Evolutionary conservation across 2,113 vertebrate genomes (phyloP).

Genomic region (Gallinago media): DNA sequence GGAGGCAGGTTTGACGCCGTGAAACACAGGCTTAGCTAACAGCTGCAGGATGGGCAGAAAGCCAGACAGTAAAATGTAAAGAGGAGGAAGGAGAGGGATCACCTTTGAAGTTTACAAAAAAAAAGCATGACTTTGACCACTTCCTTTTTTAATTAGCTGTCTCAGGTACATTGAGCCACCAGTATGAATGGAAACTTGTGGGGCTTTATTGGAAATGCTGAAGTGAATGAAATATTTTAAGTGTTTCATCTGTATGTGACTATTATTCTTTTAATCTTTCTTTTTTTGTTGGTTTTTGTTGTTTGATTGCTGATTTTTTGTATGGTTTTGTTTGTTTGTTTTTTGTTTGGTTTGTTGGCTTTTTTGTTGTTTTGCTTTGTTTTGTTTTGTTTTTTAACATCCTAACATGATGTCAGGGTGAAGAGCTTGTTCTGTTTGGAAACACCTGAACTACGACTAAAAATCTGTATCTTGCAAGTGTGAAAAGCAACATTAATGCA

Average conservation of each 20-base stretch:
- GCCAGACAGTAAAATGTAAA: slow-evolving; percentile 86
- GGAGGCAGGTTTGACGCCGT: slow-evolving; percentile 84
- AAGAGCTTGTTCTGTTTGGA: not conserved
- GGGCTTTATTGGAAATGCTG: not conserved
- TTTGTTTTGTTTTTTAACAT: not conserved
- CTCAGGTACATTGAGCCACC: slow-evolving; percentile 69
- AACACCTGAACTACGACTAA: not conserved
- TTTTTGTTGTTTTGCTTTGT: not conserved
- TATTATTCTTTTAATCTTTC: not conserved
- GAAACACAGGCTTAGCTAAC: slow-evolving; percentile 68
- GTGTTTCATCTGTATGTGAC: not conserved
- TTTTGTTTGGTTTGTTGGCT: not conserved
- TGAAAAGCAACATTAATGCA: slow-evolving; percentile 22
- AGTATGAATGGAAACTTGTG: not conserved
- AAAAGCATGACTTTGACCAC: slow-evolving; percentile 80
- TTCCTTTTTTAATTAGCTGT: slow-evolving; percentile 78
- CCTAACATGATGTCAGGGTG: not conserved
- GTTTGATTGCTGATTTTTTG: not conserved
- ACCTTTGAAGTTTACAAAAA: slow-evolving; percentile 84
- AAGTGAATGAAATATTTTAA: not conserved
- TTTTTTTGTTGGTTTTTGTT: not conserved
- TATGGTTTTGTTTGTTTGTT: not conserved
- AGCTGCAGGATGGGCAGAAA: slow-evolving; percentile 77
- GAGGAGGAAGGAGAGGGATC: slow-evolving; percentile 73
- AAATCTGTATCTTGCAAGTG: not conserved